A percentile compares a stretch with the other conserved stretches of the same genome.
These are phyloP conservation scores for Mythimna albipuncta DNA, from an alignment of 2,888 invertebrate genomes.

Conservation along the genomic window DNA sequence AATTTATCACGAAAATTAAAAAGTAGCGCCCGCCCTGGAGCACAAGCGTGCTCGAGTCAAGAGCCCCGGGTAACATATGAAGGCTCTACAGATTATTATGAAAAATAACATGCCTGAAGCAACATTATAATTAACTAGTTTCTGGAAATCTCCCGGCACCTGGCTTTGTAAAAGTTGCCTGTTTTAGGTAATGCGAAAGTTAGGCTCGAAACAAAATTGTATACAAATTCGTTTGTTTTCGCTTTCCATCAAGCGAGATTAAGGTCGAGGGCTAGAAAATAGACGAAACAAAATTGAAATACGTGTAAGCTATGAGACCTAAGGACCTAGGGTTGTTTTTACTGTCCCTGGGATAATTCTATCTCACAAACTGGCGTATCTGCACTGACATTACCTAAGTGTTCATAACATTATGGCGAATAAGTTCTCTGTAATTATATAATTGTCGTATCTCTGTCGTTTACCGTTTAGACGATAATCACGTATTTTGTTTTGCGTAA, in stretches of 20 bases:
- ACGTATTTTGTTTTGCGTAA: no score
- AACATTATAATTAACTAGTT: constrained; percentile 20
- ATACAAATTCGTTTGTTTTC: not conserved
- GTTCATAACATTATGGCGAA: no score
- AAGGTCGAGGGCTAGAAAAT: not conserved
- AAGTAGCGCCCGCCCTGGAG: constrained; percentile 32
- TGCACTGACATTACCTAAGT: no score
- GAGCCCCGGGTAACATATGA: constrained; percentile 20
- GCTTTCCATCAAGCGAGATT: not conserved
- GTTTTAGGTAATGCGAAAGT: not conserved
- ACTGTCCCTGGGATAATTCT: not conserved
- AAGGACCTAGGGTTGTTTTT: not conserved
- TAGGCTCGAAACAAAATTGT: not conserved
- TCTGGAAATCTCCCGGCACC: not conserved
- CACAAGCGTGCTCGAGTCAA: constrained; percentile 15
- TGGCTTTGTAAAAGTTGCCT: not conserved
- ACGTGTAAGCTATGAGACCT: not conserved
- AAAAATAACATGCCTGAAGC: constrained; percentile 36
- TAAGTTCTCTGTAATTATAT: no score
- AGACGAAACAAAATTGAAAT: not conserved
- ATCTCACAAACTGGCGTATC: no score
- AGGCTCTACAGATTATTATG: constrained; percentile 34
- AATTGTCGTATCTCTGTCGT: no score
- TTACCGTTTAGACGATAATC: no score
- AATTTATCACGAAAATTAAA: constrained; percentile 60